Evolutionary conservation across 2,888 invertebrate genomes (phyloP).

Genomic region (Eumacrocentrus americanus): DNA sequence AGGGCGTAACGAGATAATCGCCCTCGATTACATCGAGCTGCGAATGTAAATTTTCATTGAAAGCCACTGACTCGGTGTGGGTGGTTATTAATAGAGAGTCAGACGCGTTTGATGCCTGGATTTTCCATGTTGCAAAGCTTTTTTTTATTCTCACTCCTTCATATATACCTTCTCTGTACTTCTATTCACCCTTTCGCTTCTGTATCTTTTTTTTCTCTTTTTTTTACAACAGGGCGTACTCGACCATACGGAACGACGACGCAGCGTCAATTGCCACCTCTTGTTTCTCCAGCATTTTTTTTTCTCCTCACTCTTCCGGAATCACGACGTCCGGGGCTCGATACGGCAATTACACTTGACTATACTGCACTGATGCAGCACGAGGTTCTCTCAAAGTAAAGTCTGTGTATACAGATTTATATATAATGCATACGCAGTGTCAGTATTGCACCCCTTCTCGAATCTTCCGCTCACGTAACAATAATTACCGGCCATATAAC

Average conservation of each 20-base stretch:
- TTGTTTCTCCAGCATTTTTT: conserved; percentile 3
- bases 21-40: conserved; percentile 4
- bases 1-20: conserved; percentile 18
- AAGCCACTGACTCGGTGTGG: conserved; percentile 34
- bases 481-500: not conserved
- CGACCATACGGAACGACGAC: conserved; percentile 1
- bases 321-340: conserved; percentile 20
- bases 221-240: not conserved
- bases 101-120: conserved; percentile 2
- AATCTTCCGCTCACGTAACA: not conserved
- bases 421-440: not conserved
- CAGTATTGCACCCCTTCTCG: not conserved
- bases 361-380: not conserved
- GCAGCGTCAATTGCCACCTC: conserved; percentile 7
- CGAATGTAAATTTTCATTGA: conserved; percentile 31
- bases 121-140: conserved; percentile 11
- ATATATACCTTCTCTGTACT: not conserved
- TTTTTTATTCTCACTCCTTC: conserved; percentile 4
- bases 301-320: conserved; percentile 18
- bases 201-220: not conserved
- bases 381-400: too few relatives aligned
- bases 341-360: conserved; percentile 24
- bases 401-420: not conserved
- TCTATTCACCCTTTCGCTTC: not conserved
- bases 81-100: conserved; percentile 39